Evolutionary conservation across 2,888 invertebrate species (phyloP), one percentile per base, ranked within the genome.

Genomic region (Scaptomyza polygonia): DNA sequence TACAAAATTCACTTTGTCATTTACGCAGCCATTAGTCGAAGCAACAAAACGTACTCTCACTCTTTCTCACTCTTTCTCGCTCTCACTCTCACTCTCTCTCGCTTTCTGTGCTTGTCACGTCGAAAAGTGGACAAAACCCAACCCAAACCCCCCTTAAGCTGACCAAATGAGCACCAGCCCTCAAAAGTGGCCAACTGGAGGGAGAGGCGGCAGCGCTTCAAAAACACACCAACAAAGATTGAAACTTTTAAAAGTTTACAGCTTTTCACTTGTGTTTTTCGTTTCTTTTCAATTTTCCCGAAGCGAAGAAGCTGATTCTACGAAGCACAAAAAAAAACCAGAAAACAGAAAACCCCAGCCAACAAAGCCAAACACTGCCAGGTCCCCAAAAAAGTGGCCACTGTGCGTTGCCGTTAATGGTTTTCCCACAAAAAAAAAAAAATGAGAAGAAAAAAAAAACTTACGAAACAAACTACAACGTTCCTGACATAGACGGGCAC

Each of bases 211-310:
- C 6, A 25, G n/a, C n/a, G n/a, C n/a, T n/a, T n/a, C n/a, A n/a
- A n/a, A n/a, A 52, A 32, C 2, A 34, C 58, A 47, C 16, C 47
- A 44, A 66, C 69, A 67, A 72, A 76, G 75, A 70, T 84, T 79
- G 76, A 83, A 82, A 82, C 82, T 82, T 86, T 82, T 80, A 78
- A 82, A 86, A 82, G 83, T 82, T 82, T 86, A 80, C 83, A 83
- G 82, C 82, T 82, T 82, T 82, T 82, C 82, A 83, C 83, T 66
- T n/a, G 9, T 9, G 5, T 8, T 18, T 1, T 83, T 80, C 83
- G 86, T 34, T 76, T 65, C 78, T 82, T 82, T 82, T 86, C 82
- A 82, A 82, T 86, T 82, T 82, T 16, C 39, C 11, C 25, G 34
- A 55, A 45, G 55, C 66, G 18, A 62, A 48, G 77, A 59, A 64